A percentile compares a stretch with the other conserved stretches of the same genome.
Conservation (phyloP, 2,797 vertebrate genomes). For the Sebastes minor region DNA sequence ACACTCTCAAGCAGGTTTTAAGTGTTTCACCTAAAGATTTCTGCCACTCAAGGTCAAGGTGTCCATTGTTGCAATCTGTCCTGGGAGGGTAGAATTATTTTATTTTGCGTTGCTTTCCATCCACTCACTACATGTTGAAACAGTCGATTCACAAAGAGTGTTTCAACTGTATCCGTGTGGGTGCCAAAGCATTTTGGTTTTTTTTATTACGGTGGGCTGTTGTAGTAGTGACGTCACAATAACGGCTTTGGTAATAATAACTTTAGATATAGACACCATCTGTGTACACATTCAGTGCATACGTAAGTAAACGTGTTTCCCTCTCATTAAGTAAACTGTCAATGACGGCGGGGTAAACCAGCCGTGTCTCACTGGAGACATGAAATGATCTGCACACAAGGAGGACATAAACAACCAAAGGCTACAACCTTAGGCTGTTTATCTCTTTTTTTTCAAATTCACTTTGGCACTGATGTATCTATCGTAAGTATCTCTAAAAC, state of each 20-base stretch:
- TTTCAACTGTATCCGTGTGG: slow-evolving; percentile 88
- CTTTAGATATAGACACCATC: slow-evolving; percentile 60
- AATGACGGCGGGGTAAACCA: slow-evolving; percentile 46
- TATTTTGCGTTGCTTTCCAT: slow-evolving; percentile 85
- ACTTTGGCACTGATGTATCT: slow-evolving; percentile 28
- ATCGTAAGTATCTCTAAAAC: neutral
- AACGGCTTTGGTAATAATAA: slow-evolving; percentile 84
- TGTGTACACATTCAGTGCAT: slow-evolving; percentile 76
- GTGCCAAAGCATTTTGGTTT: slow-evolving; percentile 86
- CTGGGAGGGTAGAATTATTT: slow-evolving; percentile 85
- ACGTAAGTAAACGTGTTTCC: slow-evolving; percentile 83
- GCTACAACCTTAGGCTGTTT: slow-evolving; percentile 57
- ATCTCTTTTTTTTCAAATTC: slow-evolving; percentile 42
- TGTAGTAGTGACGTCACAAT: slow-evolving; percentile 89
- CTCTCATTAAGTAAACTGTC: slow-evolving; percentile 78
- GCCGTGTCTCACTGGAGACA: slow-evolving; percentile 40
- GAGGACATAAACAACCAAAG: slow-evolving; percentile 59
- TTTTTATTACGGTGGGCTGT: slow-evolving; percentile 83
- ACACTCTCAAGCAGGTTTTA: slow-evolving; percentile 87
- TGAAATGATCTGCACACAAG: slow-evolving; percentile 47
- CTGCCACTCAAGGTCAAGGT: slow-evolving; percentile 86
- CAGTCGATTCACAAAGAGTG: slow-evolving; percentile 85
- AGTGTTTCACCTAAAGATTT: slow-evolving; percentile 82
- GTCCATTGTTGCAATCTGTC: slow-evolving; percentile 85
- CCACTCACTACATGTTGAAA: slow-evolving; percentile 89